A percentile compares a stretch with the other conserved stretches of the same genome.
Evolutionary conservation across 2,888 invertebrate species (phyloP).

Genomic region (Athalia cordata): DNA sequence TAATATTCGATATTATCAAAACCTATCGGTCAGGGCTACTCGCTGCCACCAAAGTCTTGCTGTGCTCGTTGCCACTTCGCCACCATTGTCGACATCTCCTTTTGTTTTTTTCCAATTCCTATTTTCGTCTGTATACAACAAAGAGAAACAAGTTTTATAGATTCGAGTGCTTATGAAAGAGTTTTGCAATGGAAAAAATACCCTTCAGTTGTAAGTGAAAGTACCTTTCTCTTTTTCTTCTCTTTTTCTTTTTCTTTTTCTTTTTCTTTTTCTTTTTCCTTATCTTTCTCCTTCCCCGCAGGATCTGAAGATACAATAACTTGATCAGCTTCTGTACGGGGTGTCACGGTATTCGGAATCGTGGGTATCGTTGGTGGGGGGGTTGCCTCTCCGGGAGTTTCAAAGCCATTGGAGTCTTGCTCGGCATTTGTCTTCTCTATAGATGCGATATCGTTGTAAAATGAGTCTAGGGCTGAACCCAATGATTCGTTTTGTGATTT

Average conservation of each 20-base stretch:
- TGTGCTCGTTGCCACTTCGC: slow-evolving; percentile 85
- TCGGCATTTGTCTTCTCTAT: slow-evolving; percentile 71
- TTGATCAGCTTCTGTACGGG: slow-evolving; percentile 49
- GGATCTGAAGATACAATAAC: slow-evolving; percentile 52
- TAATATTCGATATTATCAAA: too few species aligned
- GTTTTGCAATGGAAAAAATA: neutral
- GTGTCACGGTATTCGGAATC: neutral
- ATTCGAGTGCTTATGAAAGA: neutral
- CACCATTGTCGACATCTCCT: slow-evolving; percentile 81
- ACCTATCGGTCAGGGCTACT: slow-evolving; percentile 32
- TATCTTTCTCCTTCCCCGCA: slow-evolving; percentile 67
- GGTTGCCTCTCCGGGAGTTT: neutral
- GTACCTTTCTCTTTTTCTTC: slow-evolving; percentile 28
- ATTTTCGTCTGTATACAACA: slow-evolving; percentile 74
- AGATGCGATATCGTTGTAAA: slow-evolving; percentile 78
- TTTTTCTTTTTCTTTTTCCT: slow-evolving; percentile 57
- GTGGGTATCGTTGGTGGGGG: neutral
- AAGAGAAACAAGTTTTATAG: neutral
- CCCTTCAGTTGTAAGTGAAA: neutral
- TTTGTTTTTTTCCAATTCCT: slow-evolving; percentile 81
- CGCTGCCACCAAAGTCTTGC: slow-evolving; percentile 71
- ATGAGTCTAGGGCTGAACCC: slow-evolving; percentile 76
- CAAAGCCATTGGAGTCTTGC: slow-evolving; percentile 36
- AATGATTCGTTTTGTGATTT: slow-evolving; percentile 68
- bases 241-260: slow-evolving; percentile 65